Base-by-base conservation (phyloP, 2,113 vertebrate species). In the Clarias gariepinus region DNA sequence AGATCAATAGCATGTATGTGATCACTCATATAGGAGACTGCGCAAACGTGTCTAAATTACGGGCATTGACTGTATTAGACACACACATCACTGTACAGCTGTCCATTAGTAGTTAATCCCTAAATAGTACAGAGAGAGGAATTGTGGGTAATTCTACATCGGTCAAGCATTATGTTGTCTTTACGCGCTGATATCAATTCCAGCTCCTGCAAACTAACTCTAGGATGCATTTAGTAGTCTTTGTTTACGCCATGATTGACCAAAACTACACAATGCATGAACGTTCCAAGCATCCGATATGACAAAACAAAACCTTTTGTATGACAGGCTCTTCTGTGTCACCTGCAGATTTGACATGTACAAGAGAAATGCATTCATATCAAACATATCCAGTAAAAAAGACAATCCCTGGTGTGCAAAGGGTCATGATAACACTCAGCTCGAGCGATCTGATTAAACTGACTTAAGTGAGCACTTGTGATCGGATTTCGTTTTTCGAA, bases 31-130 rank as follows among this genome's bases (percentile, higher is more conserved):
- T 1, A 23, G 33, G 53, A 1, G 13, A 82, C 58, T 47, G 12
- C 36, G 71, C 41, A 60, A 23, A 63, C 23, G 10, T 13, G 11
- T 21, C 58, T 41, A 85, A 21, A 16, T 52, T 60, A 84, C 28
- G 73, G 66, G 33, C 69, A 30, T 13, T 64, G 33, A 77, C 36
- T 23, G 69, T 33, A 84, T 84, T 61, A 41, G 16, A 74, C 23
- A 83, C 15, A 19, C 60, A 52, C 80, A 41, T 25, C 11, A n/a
- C 36, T 53, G 6, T 47, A 60, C 30, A 73, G 55, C 69, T 60
- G 23, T 36, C 68, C 21, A 84, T 84, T 84, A 74, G 82, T 18
- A 60, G 33, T 33, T 63, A 76, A 76, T 84, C 33, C 69, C 71
- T 63, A 21, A 60, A 25, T 25, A 77, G 9, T 7, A 13, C 33